These are phyloP conservation scores for Trichogramma pretiosum DNA, from an alignment of 1,140 invertebrate species.

Conservation along the genomic window DNA sequence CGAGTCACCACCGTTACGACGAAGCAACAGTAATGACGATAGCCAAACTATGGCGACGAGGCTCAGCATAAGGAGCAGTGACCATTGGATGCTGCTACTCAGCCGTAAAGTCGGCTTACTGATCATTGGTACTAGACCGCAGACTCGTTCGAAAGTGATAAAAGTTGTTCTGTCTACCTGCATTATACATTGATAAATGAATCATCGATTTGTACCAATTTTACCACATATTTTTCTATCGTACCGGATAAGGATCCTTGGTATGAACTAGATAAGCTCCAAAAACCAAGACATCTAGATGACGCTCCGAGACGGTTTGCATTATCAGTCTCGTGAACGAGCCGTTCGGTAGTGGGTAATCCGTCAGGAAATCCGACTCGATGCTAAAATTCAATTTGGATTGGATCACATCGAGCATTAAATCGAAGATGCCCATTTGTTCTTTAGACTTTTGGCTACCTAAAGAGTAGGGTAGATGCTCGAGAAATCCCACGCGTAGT, in stretches of 20 bases:
- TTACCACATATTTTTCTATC: too few species aligned
- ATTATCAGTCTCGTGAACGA: not conserved
- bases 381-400: conserved; percentile 1
- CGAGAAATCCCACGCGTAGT: not conserved
- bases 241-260: not conserved
- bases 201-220: too few species aligned
- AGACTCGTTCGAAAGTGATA: not conserved
- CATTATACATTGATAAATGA: too few species aligned
- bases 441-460: not conserved
- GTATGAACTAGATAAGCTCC: conserved; percentile 2
- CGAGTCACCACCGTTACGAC: too few species aligned
- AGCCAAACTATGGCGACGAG: not conserved
- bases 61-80: not conserved
- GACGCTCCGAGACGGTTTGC: not conserved
- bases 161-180: conserved; percentile 8
- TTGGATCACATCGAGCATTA: not conserved
- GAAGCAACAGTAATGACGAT: not conserved
- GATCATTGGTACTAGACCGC: not conserved
- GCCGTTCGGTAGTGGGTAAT: not conserved
- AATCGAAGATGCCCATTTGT: not conserved
- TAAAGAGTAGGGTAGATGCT: conserved; percentile 1
- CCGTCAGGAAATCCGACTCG: not conserved
- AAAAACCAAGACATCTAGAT: conserved; percentile 5
- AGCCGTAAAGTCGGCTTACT: not conserved
- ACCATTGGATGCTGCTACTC: not conserved